Evolutionary conservation across 2,797 vertebrate genomes (phyloP).

Genomic region (Hippopotamyrus pictus): DNA sequence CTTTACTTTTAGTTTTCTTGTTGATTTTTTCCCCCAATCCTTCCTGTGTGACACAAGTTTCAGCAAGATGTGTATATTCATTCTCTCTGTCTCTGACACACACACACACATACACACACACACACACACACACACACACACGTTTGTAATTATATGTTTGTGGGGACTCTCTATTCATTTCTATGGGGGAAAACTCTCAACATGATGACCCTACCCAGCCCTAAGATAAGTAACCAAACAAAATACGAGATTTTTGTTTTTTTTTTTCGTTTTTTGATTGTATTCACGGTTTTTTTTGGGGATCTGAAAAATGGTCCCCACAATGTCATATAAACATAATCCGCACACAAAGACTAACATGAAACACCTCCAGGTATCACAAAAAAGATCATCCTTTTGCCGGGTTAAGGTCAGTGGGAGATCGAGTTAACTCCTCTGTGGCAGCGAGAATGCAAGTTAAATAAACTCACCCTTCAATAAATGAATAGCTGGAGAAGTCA

Average conservation of each 20-base stretch:
- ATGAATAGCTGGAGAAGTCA: background rate
- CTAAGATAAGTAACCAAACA: background rate
- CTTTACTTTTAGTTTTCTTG: too few species aligned
- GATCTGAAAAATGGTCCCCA: background rate
- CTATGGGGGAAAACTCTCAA: too few species aligned
- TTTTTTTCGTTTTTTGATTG: background rate
- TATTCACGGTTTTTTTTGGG: background rate
- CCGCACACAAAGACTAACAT: background rate
- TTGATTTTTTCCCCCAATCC: too few species aligned
- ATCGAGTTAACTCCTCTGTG: background rate
- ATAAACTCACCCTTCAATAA: background rate
- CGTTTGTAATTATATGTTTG: too few species aligned
- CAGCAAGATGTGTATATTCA: too few species aligned
- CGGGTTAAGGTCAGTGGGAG: background rate
- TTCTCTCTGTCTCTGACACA: too few species aligned
- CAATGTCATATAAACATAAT: background rate
- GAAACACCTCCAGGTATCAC: background rate
- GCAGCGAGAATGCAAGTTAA: background rate
- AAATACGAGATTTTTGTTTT: background rate
- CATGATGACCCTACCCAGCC: too few species aligned
- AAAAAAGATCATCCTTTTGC: background rate
- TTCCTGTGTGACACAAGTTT: too few species aligned
- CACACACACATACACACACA: background rate
- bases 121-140: background rate
- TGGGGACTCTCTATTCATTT: too few species aligned